Conservation (phyloP, 2,888 invertebrate species). For the Morpho achilles region DNA sequence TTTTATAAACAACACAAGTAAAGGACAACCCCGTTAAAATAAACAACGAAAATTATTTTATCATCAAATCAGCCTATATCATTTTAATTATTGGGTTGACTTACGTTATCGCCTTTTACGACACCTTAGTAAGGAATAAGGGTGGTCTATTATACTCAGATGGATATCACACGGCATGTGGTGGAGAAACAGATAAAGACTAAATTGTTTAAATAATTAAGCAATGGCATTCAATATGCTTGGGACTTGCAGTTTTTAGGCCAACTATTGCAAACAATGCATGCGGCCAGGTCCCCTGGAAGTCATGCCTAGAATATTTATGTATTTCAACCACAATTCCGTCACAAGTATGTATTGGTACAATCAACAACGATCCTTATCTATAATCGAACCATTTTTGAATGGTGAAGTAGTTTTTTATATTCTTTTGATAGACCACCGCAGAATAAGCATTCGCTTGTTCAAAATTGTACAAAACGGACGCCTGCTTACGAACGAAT, state of each 20-base stretch:
- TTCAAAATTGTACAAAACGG: no score
- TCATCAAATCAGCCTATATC: no score
- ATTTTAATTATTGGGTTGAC: no score
- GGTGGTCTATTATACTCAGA: no score
- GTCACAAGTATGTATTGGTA: constrained; percentile 14
- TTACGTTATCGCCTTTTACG: no score
- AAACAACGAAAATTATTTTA: no score
- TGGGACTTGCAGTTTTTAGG: constrained; percentile 31
- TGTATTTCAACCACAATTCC: constrained; percentile 23
- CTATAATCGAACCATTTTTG: constrained; percentile 13
- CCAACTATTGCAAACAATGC: constrained; percentile 42
- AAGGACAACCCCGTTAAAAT: no score
- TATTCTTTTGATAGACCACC: background rate
- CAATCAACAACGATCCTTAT: constrained; percentile 17
- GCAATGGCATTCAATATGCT: constrained; percentile 25
- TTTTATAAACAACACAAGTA: no score
- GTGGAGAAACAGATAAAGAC: background rate
- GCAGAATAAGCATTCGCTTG: no score
- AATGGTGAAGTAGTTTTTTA: constrained; percentile 1
- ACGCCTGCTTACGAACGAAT: no score
- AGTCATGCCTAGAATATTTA: constrained; percentile 42
- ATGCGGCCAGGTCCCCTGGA: constrained; percentile 22
- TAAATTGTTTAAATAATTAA: constrained; percentile 12
- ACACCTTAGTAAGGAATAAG: no score
- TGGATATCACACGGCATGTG: no score